Conservation (phyloP, 2,888 invertebrate genomes). For the Cordilura impudica region DNA sequence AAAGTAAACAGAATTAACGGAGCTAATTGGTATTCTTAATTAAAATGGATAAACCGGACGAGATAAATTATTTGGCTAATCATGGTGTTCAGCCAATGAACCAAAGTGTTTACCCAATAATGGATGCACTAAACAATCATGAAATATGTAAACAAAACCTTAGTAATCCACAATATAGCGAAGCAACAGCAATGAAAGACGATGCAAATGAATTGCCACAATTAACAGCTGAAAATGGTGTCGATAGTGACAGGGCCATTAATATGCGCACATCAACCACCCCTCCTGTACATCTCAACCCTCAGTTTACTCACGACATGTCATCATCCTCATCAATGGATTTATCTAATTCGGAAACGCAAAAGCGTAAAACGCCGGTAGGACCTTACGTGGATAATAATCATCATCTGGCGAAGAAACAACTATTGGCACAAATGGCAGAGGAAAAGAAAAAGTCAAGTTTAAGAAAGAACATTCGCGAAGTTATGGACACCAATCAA, state of each 20-base stretch:
- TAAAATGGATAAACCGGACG: slow-evolving; percentile 26
- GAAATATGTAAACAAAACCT: not conserved
- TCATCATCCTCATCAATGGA: not conserved
- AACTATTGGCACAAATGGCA: slow-evolving; percentile 37
- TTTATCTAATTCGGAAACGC: slow-evolving; percentile 22
- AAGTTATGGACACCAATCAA: slow-evolving; percentile 95
- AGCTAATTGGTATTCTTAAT: not conserved
- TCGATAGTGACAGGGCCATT: not conserved
- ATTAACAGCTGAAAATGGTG: not conserved
- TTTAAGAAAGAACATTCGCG: slow-evolving; percentile 91
- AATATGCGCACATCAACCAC: not conserved
- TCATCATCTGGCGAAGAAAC: slow-evolving; percentile 47
- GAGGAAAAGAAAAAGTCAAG: slow-evolving; percentile 78
- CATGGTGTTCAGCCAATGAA: no score
- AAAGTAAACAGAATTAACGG: not conserved
- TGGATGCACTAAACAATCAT: not conserved
- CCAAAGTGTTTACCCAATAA: not conserved
- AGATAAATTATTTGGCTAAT: slow-evolving; percentile 6
- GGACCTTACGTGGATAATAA: slow-evolving; percentile 19
- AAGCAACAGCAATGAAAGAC: not conserved
- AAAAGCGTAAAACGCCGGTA: slow-evolving; percentile 49
- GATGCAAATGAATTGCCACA: not conserved
- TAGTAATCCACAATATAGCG: not conserved
- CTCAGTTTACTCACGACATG: not conserved
- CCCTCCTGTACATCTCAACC: not conserved